Base-by-base conservation (phyloP, 2,888 invertebrate species). In the Tethea ocularis region DNA sequence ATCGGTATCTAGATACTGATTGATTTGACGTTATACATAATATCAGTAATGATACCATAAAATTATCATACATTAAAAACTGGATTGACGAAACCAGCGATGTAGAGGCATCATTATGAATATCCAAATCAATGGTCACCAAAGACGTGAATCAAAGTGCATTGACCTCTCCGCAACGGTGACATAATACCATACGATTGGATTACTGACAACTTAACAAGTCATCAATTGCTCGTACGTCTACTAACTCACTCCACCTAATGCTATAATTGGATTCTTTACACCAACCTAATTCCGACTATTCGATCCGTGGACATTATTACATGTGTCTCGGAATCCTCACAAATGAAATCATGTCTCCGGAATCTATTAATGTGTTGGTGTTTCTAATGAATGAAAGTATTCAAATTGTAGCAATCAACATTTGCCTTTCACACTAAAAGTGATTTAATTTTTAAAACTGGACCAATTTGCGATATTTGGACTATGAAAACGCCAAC, bases 181-280 rank as follows among this genome's bases (percentile, higher is more conserved):
- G 86, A 84, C 87, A 84, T 85, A 84, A 83, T 78, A 75, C 72
- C 69, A 68, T 71, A 70, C 73, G 77, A 84, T 82, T 80, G 80
- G 82, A 80, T 80, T 80, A 80, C 82, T 72, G 77, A 82, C 82
- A 82, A 80, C 74, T 77, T 77, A 81, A 84, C 81, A 78, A 78
- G 65, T 80, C 83, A 80, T 82, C 85, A 83, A 86, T 84, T 82
- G 76, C 77, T 61, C 58, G 64, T 61, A 61, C 61, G 66, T 59
- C 64, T 58, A 61, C 55, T 70, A 71, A 73, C 67, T 68, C 63
- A 62, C 61, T 69, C 60, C 66, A 66, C 69, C 71, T 73, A 72
- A 71, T 61, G 61, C 68, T 62, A 61, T 76, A 74, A 77, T 76
- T 78, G 77, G 77, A 77, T 77, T 72, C 66, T 73, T 62, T 58